These are phyloP conservation scores for Aselliscus stoliczkanus DNA, from an alignment of 2,797 vertebrate genomes.

Conservation along the genomic window DNA sequence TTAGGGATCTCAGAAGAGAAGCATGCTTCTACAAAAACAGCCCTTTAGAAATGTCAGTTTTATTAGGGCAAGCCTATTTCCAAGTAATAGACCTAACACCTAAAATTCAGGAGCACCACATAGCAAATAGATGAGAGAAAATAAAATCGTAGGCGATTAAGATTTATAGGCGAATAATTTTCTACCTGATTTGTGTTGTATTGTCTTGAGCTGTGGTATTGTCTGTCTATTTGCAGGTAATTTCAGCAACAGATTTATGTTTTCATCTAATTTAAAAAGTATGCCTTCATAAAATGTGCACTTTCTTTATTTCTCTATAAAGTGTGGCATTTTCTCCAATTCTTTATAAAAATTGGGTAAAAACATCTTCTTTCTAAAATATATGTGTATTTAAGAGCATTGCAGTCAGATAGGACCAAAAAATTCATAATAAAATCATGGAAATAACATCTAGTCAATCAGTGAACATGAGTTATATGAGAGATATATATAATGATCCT, in stretches of 20 bases:
- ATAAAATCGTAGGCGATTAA: conserved; percentile 66
- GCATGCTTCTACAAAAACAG: conserved; percentile 50
- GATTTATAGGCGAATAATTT: conserved; percentile 68
- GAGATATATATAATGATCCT: too few species aligned
- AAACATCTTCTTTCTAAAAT: not conserved
- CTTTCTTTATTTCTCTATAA: conserved; percentile 57
- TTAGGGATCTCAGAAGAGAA: conserved; percentile 49
- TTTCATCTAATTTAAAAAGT: conserved; percentile 57
- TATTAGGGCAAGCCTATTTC: conserved; percentile 64
- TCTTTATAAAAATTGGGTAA: conserved; percentile 25
- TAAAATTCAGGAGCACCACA: conserved; percentile 53
- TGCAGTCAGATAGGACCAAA: not conserved
- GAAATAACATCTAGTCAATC: not conserved
- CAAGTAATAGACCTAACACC: conserved; percentile 68
- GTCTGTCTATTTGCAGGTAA: conserved; percentile 35
- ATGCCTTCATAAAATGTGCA: conserved; percentile 56
- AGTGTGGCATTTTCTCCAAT: conserved; percentile 6
- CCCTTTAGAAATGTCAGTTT: conserved; percentile 67
- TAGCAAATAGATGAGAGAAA: conserved; percentile 56
- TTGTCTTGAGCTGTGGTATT: conserved; percentile 38
- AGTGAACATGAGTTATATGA: not conserved
- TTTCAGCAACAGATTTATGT: conserved; percentile 59
- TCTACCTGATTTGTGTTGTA: conserved; percentile 61
- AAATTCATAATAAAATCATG: not conserved
- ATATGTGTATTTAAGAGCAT: not conserved